These are phyloP conservation scores for Drosophila prolongata DNA, from an alignment of 2,888 invertebrate genomes.

Conservation along the genomic window DNA sequence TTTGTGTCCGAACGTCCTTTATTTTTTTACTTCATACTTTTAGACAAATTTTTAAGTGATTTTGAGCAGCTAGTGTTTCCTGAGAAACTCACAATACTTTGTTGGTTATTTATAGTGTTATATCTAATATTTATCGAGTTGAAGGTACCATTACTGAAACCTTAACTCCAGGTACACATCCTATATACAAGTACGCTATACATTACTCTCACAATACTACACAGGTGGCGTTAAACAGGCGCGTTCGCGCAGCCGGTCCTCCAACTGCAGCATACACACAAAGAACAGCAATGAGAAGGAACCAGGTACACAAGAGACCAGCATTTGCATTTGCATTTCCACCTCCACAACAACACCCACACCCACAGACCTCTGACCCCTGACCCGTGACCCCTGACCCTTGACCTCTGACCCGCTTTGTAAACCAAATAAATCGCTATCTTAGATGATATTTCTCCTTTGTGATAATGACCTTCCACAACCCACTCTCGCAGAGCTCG, in stretches of 20 bases:
- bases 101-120: too few relatives aligned
- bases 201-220: slow-evolving; percentile 32
- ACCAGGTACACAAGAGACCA: slow-evolving; percentile 79
- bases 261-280: slow-evolving; percentile 84
- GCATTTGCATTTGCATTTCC: neutral
- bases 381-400: neutral
- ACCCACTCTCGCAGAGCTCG: slow-evolving; percentile 67
- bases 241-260: slow-evolving; percentile 84
- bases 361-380: neutral
- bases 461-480: neutral
- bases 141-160: too few relatives aligned
- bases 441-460: too few relatives aligned
- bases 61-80: too few relatives aligned
- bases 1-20: too few relatives aligned
- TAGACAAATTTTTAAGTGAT: too few relatives aligned
- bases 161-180: neutral
- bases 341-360: neutral
- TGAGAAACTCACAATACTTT: too few relatives aligned
- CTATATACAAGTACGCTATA: slow-evolving; percentile 31
- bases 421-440: neutral
- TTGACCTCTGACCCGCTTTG: neutral
- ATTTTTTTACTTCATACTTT: too few relatives aligned
- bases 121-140: too few relatives aligned
- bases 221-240: slow-evolving; percentile 85
- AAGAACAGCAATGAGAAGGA: slow-evolving; percentile 84